Percentiles rank a stretch among this genome's conserved stretches.
Conservation (phyloP, 2,888 invertebrate genomes). For the Tiphia femorata region DNA sequence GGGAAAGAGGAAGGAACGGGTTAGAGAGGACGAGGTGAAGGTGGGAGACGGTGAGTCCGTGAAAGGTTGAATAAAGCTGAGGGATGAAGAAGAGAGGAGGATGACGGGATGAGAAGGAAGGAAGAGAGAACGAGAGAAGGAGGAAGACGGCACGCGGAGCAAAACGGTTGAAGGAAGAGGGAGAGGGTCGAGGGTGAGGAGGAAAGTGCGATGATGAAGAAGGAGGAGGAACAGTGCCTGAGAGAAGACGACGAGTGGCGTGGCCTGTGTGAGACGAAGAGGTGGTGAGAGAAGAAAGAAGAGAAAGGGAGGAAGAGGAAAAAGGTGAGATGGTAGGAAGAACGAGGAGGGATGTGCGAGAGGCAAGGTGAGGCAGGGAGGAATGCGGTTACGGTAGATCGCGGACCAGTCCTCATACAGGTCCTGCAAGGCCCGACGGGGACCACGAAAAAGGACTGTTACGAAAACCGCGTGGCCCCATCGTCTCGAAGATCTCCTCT, state of each 20-base stretch:
- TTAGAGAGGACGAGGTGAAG: background rate
- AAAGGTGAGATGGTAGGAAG: constrained; percentile 21
- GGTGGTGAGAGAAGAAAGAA: constrained; percentile 6
- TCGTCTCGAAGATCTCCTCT: constrained; percentile 22
- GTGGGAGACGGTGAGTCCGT: constrained; percentile 12
- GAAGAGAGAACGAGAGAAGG: constrained; percentile 10
- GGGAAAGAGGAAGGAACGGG: background rate
- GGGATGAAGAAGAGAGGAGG: constrained; percentile 7
- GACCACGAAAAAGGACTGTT: constrained; percentile 44
- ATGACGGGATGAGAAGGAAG: constrained; percentile 5
- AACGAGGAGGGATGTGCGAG: constrained; percentile 24
- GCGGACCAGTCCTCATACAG: constrained; percentile 53
- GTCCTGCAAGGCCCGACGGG: constrained; percentile 42
- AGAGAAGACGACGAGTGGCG: constrained; percentile 2
- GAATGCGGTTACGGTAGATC: constrained; percentile 65
- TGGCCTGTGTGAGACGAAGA: constrained; percentile 12
- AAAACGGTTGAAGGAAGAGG: constrained; percentile 8
- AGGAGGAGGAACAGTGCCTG: constrained; percentile 1
- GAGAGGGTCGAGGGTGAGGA: constrained; percentile 5
- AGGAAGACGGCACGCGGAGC: constrained; percentile 7
- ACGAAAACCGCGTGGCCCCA: constrained; percentile 33
- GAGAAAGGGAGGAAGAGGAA: constrained; percentile 9
- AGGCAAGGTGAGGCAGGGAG: constrained; percentile 45
- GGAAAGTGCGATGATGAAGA: constrained; percentile 1
- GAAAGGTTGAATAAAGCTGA: constrained; percentile 29